A percentile compares a stretch with the other conserved stretches of the same genome.
Conservation (phyloP, 2,888 invertebrate species). For the Macrosiphum euphorbiae region DNA sequence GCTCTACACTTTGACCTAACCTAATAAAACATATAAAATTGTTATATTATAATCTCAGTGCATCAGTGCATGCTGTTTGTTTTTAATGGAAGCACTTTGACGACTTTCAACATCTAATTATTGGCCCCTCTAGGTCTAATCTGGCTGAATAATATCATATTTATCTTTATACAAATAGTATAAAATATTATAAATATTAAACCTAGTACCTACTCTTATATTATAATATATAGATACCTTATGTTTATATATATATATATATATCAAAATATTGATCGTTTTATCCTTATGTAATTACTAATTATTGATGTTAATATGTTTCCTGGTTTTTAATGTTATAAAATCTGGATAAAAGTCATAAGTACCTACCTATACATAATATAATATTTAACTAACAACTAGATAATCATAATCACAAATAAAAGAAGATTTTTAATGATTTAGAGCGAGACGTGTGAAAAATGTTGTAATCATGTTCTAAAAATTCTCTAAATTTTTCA, state of each 20-base stretch:
- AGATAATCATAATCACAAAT: neutral
- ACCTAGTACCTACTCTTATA: neutral
- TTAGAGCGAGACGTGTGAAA: neutral
- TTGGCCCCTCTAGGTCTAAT: neutral
- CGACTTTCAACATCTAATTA: neutral
- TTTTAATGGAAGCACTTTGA: neutral
- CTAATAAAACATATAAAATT: neutral
- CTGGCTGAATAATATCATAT: neutral
- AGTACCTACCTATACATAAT: neutral
- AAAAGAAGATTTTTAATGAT: neutral
- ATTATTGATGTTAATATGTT: neutral
- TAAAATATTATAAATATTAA: neutral
- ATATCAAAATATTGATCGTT: neutral
- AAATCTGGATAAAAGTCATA: neutral
- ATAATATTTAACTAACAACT: neutral
- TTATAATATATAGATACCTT: neutral
- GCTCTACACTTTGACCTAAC: neutral
- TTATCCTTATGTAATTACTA: neutral
- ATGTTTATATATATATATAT: neutral
- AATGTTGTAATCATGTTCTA: neutral
- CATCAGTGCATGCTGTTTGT: neutral
- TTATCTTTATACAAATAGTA: neutral
- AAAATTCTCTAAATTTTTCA: conserved; percentile 51
- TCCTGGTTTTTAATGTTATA: neutral
- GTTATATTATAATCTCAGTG: neutral